Evolutionary conservation across 2,888 invertebrate genomes (phyloP), one percentile per base, ranked within the genome.

Genomic region (Callosobruchus maculatus): DNA sequence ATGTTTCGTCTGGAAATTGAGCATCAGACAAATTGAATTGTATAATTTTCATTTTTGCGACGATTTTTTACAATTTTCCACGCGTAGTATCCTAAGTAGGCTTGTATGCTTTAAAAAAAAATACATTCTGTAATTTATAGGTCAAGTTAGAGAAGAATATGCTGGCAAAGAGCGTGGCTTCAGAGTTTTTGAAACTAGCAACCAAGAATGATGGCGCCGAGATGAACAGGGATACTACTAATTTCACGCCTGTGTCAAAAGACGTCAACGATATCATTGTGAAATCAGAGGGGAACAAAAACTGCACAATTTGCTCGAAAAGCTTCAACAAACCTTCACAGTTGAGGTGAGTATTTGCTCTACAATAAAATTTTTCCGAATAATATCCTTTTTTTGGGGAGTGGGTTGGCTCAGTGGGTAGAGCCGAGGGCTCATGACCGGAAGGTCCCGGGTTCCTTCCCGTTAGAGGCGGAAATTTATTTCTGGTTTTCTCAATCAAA

Each of bases 291-390:
- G 88, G 87, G 74, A 87, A 85, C 77, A 87, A 87, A 77, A 87
- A 85, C 77, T 88, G 88, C 77, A 84, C 84, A 74, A 93, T 97
- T 83, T 98, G 98, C 88, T 93, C 94, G 80, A 97, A 97, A 87
- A 93, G 94, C 73, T 98, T 98, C 88, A 94, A 93, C 77, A 96
- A 97, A 86, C 94, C 95, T 76, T 95, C 95, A 77, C 97, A 97
- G 84, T 89, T 98, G 77, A 91, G 94, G 87, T 87, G 81, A 80
- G 78, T 79, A 49, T 49, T 26, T 26, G 26, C 26, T 26, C 26
- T 26, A 26, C 26, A 22, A 20, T 20, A 68, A 26, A 2, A 26
- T 4, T n/a, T n/a, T n/a, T n/a, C n/a, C n/a, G n/a, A n/a, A n/a
- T n/a, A n/a, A n/a, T n/a, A n/a, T n/a, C n/a, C n/a, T n/a, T n/a